Evolutionary conservation across 2,797 vertebrate species (phyloP), one percentile per base, ranked within the genome.

Genomic region (Galago senegalensis): DNA sequence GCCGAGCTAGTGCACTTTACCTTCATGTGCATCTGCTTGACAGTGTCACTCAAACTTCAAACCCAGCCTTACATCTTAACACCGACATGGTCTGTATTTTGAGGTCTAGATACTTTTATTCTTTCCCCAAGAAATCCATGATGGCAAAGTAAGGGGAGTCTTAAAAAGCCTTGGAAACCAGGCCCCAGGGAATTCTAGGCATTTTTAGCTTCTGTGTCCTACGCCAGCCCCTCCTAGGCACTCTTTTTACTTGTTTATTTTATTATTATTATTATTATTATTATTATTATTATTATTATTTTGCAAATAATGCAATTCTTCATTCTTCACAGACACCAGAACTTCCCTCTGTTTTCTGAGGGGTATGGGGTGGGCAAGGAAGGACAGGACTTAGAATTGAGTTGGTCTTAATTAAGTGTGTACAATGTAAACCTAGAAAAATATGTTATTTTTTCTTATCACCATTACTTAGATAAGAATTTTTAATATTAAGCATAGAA

Each of bases 401-500:
- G 60, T 34, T 87, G 56, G 17, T 92, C 93, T 95, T 91, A 95
- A 97, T 96, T 96, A 97, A 97, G 95, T 89, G 84, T 63, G 21
- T n/a, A 84, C 37, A 80, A 29, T 81, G 70, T 3, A 6, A 34
- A 93, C 87, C 80, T 81, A 56, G 65, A 46, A 95, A 92, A 97
- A 89, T 58, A 93, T 65, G 83, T 21, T 94, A 89, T 92, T 96
- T 97, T 95, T 93, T 89, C 86, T 93, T 96, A 98, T 95, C 97
- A 85, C 49, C 43, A 40, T 92, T 80, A 82, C 93, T 87, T 61
- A 96, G 97, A 98, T 97, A 98, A 97, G 96, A 77, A 96, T 85
- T 97, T 97, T 97, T 97, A 98, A 98, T 98, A 97, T 95, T 91
- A 95, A 65, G 9, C 40, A 25, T 91, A 82, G 34, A 93, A 97